Evolutionary conservation across 2,888 invertebrate genomes (phyloP).

Genomic region (Cyrtodaria siliqua): DNA sequence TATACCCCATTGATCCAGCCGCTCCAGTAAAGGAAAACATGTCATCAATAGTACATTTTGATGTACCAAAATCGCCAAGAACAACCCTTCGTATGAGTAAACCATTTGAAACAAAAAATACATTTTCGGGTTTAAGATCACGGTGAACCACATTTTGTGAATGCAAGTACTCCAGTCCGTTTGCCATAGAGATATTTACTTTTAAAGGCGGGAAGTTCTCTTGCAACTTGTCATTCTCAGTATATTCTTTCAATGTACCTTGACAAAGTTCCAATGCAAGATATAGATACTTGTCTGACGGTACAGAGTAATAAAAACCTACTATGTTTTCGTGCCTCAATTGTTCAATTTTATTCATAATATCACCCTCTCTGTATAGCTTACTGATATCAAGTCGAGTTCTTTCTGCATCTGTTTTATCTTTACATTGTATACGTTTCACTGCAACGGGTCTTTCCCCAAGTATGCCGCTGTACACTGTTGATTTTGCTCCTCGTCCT

Average conservation of each 20-base stretch:
- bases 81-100: background rate
- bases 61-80: conserved; percentile 14
- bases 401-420: background rate
- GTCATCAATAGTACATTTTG: conserved; percentile 1
- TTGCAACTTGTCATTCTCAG: background rate
- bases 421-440: conserved; percentile 4
- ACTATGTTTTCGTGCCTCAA: conserved; percentile 10
- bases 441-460: conserved; percentile 6
- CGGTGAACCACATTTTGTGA: conserved; percentile 8
- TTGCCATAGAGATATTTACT: conserved; percentile 5
- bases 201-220: background rate
- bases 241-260: background rate
- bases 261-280: conserved; percentile 14
- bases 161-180: conserved; percentile 5
- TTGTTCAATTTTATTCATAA: conserved; percentile 9
- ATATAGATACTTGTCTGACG: background rate
- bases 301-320: background rate
- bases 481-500: conserved; percentile 2
- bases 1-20: conserved; percentile 6
- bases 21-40: background rate
- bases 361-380: background rate
- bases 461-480: conserved; percentile 1
- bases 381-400: background rate
- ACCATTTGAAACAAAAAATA: background rate
- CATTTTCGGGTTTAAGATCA: conserved; percentile 18